Evolutionary conservation across 30 jellyfish, hydroid and myxozoan species (phyloP).

Genomic region (Hydra vulgaris): DNA sequence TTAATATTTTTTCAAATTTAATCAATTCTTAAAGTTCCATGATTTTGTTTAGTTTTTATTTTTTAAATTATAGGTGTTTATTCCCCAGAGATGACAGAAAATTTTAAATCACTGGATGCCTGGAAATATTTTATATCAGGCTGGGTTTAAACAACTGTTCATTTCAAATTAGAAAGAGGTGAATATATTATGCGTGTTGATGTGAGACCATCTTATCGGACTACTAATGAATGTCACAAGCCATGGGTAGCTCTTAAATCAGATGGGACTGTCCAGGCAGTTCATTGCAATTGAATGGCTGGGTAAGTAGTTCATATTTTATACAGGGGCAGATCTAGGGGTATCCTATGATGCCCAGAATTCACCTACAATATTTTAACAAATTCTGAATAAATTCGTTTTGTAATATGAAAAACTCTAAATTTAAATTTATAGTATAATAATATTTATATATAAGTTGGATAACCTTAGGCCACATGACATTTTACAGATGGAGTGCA

Average conservation of each 20-base stretch:
- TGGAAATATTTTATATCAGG: constrained; percentile 5
- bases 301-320: constrained; percentile 9
- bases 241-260: constrained; percentile 7
- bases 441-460: too few relatives aligned
- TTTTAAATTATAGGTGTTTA: constrained; percentile 5
- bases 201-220: constrained; percentile 16
- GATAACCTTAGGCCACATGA: too few relatives aligned
- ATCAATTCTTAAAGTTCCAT: not conserved
- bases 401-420: not conserved
- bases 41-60: not conserved
- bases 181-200: constrained; percentile 2
- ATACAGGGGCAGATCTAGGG: not conserved
- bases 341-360: not conserved
- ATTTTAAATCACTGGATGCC: constrained; percentile 20
- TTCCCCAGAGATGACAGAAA: constrained; percentile 11
- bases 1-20: not conserved
- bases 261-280: constrained; percentile 3
- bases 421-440: not conserved
- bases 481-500: too few relatives aligned
- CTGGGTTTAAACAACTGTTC: constrained; percentile 14
- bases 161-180: not conserved
- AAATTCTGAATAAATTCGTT: not conserved
- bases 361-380: not conserved
- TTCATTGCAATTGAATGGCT: constrained; percentile 21
- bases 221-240: constrained; percentile 4